Conservation (phyloP, 2,113 vertebrate genomes). For the Pleuronectes platessa region DNA sequence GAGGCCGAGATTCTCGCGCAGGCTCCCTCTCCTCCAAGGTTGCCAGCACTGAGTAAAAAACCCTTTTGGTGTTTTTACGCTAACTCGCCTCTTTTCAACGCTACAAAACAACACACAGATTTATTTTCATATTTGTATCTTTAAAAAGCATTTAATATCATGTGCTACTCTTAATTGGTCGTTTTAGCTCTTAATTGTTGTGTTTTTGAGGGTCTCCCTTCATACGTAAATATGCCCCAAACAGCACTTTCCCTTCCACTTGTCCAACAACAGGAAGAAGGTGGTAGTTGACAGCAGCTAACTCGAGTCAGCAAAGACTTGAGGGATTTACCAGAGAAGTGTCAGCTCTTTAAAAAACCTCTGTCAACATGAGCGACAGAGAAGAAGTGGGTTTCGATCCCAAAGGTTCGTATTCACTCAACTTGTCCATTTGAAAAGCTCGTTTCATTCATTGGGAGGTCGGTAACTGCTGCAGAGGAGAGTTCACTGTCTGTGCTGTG, state of each 20-base stretch:
- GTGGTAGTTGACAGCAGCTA: not conserved
- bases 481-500: not conserved
- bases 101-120: not conserved
- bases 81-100: not conserved
- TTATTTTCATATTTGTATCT: not conserved
- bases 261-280: conserved; percentile 57
- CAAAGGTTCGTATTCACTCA: conserved; percentile 68
- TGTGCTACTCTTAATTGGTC: too few relatives aligned
- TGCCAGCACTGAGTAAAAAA: conserved; percentile 35
- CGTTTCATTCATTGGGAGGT: not conserved
- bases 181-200: not conserved
- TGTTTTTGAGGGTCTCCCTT: not conserved
- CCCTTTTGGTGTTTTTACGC: not conserved
- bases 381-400: conserved; percentile 74
- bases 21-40: conserved; percentile 9
- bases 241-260: conserved; percentile 2
- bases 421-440: not conserved
- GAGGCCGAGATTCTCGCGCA: not conserved
- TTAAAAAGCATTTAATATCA: not conserved
- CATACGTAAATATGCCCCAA: not conserved
- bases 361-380: conserved; percentile 44
- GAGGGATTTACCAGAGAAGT: not conserved
- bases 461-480: too few relatives aligned
- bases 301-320: not conserved
- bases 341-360: not conserved